phyloP scores from a whole-genome alignment of 2,113 vertebrate species.

The Ahaetulla prasina region DNA sequence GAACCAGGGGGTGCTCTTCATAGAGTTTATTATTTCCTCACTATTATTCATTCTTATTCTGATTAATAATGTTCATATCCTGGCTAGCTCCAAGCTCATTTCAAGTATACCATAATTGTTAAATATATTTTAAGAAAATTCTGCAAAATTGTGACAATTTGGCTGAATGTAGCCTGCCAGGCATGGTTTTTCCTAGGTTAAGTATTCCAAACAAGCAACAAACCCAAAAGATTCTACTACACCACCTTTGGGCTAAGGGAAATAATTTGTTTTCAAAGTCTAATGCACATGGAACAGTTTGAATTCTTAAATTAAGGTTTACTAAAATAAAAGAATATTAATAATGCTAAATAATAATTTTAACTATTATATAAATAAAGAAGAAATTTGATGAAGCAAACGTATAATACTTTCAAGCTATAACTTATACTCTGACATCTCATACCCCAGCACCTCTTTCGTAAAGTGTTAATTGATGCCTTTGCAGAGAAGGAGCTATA shows the following conservation, averaged over 20 bases:
- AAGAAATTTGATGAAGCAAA: conserved; percentile 22
- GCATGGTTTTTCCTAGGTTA: not conserved
- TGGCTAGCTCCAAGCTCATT: not conserved
- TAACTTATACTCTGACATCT: conserved; percentile 37
- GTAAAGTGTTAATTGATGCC: conserved; percentile 45
- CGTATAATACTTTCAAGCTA: conserved; percentile 39
- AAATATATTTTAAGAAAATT: not conserved
- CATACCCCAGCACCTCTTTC: not conserved
- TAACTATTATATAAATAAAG: not conserved
- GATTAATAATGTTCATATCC: not conserved
- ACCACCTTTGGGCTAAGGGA: not conserved
- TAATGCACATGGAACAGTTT: not conserved
- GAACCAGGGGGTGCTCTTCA: not conserved
- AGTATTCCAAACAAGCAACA: not conserved
- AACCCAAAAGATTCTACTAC: not conserved
- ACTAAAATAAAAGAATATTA: not conserved
- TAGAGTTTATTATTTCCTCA: not conserved
- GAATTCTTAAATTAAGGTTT: not conserved
- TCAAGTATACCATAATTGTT: not conserved
- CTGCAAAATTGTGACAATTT: not conserved
- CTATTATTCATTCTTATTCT: not conserved
- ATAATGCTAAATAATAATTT: not conserved
- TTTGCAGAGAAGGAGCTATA: conserved; percentile 58
- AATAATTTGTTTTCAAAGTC: not conserved
- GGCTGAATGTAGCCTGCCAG: not conserved